Evolutionary conservation across 2,888 invertebrate species (phyloP).

Genomic region (Drosophila antonietae): DNA sequence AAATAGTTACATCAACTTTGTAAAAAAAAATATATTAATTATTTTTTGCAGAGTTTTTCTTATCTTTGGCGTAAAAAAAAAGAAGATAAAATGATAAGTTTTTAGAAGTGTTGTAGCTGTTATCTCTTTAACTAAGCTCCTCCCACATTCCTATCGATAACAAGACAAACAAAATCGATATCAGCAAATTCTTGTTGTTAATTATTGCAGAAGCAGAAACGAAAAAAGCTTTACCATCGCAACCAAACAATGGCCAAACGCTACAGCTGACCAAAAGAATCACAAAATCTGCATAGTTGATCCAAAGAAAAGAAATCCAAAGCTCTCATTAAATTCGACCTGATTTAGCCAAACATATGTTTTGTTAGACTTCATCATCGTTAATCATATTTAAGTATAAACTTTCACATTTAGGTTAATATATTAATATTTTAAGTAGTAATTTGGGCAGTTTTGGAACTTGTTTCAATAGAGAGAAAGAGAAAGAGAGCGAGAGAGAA

Average conservation of each 20-base stretch:
- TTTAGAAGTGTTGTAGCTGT: background rate
- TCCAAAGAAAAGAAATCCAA: background rate
- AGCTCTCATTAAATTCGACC: conserved; percentile 5
- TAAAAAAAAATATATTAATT: background rate
- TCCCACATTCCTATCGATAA: background rate
- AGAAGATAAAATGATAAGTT: background rate
- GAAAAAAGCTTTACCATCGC: background rate
- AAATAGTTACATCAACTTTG: background rate
- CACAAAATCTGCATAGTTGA: background rate
- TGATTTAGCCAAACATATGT: conserved; percentile 11
- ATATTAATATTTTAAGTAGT: conserved; percentile 7
- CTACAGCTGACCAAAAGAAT: background rate
- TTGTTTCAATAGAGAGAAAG: conserved; percentile 3
- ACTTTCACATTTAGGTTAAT: conserved; percentile 43
- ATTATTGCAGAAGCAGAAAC: background rate
- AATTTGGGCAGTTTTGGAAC: conserved; percentile 14
- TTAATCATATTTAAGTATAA: conserved; percentile 39
- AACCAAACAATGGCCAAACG: background rate
- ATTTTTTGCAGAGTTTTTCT: background rate
- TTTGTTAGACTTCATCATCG: conserved; percentile 27
- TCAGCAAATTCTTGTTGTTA: background rate
- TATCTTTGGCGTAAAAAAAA: too few species aligned
- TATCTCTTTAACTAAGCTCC: conserved; percentile 1
- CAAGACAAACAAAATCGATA: background rate
- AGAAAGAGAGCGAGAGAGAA: background rate